Evolutionary conservation across 2,888 invertebrate genomes (phyloP).

Genomic region (Thereva unica): DNA sequence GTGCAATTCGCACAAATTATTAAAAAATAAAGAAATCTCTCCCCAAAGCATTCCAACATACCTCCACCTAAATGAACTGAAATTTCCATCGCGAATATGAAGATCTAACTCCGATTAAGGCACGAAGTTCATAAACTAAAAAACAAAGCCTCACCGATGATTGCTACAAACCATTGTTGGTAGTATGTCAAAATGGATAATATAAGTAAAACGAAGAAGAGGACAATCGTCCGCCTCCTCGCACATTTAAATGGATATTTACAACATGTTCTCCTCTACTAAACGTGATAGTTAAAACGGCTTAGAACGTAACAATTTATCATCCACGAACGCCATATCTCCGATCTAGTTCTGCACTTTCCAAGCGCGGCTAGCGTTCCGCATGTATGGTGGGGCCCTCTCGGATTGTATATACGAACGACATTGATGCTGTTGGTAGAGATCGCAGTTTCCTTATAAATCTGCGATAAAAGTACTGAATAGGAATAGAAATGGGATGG

Average conservation of each 20-base stretch:
- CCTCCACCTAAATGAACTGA: too few species aligned
- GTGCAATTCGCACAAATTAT: too few species aligned
- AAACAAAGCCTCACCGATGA: slow-evolving; percentile 25
- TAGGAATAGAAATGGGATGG: slow-evolving; percentile 6
- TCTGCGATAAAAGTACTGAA: slow-evolving; percentile 26
- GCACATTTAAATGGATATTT: slow-evolving; percentile 39
- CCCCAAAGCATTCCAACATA: too few species aligned
- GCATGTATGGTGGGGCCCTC: slow-evolving; percentile 10
- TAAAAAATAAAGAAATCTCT: too few species aligned
- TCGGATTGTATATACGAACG: slow-evolving; percentile 11
- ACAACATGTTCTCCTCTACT: slow-evolving; percentile 41
- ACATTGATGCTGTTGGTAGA: slow-evolving; percentile 17
- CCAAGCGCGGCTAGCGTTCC: slow-evolving; percentile 10
- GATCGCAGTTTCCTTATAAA: slow-evolving; percentile 32
- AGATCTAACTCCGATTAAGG: slow-evolving; percentile 2
- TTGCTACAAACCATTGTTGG: slow-evolving; percentile 28
- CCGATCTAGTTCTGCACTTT: slow-evolving; percentile 39
- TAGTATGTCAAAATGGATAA: slow-evolving; percentile 26
- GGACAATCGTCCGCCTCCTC: slow-evolving; percentile 23
- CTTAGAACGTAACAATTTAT: slow-evolving; percentile 42
- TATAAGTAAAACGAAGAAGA: slow-evolving; percentile 18
- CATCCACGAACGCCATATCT: slow-evolving; percentile 42
- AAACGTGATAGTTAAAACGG: slow-evolving; percentile 42
- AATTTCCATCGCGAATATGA: background rate
- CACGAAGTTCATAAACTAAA: slow-evolving; percentile 23